Evolutionary conservation across 2,113 vertebrate species (phyloP).

Genomic region (Gambusia holbrooki): DNA sequence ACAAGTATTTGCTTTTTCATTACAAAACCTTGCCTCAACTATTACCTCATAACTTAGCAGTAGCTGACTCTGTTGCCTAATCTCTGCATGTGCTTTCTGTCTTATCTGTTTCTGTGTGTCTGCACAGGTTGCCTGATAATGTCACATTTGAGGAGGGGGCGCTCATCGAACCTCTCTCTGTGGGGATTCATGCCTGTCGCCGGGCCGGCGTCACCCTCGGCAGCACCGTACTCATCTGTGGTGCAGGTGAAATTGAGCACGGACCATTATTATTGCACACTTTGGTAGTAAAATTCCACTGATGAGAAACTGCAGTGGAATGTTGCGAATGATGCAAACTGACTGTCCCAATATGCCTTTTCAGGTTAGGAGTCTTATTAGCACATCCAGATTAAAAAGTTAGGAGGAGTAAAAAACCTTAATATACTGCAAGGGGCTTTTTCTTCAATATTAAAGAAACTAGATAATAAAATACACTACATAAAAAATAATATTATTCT

Average conservation of each 20-base stretch:
- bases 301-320: neutral
- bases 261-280: neutral
- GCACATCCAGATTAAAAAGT: constrained; percentile 22
- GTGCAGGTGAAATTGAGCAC: constrained; percentile 84
- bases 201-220: constrained; percentile 89
- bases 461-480: neutral
- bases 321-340: neutral
- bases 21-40: neutral
- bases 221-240: constrained; percentile 89
- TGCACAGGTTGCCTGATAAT: constrained; percentile 88
- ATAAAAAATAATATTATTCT: too few relatives aligned
- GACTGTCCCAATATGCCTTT: neutral
- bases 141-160: constrained; percentile 98
- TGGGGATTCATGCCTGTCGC: constrained; percentile 93
- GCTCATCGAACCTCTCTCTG: constrained; percentile 93
- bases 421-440: neutral
- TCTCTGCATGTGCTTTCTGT: neutral
- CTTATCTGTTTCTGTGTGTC: neutral
- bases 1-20: constrained; percentile 82
- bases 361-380: constrained; percentile 8
- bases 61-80: constrained; percentile 26
- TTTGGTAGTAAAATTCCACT: neutral
- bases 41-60: constrained; percentile 2
- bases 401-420: neutral
- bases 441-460: too few relatives aligned